A percentile compares a stretch with the other conserved stretches of the same genome.
These are phyloP conservation scores for Chaetodon trifascialis DNA, from an alignment of 2,113 vertebrate genomes.

Conservation along the genomic window DNA sequence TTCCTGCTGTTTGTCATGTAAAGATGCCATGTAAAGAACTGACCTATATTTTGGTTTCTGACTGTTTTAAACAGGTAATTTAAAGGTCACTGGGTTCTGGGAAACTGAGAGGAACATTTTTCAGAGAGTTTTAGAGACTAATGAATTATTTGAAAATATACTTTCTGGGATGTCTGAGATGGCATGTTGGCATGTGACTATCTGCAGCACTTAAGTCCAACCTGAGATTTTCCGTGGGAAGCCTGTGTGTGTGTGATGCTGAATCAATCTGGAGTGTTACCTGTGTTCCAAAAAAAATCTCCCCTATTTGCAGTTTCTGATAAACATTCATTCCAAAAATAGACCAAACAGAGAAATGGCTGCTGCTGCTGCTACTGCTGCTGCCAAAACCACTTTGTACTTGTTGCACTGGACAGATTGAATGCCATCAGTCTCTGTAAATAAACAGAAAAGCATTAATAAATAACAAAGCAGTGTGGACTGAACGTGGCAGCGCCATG, in stretches of 20 bases:
- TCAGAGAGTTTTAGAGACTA: background rate
- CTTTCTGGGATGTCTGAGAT: slow-evolving; percentile 4
- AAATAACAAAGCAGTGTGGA: slow-evolving; percentile 20
- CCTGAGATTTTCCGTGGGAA: slow-evolving; percentile 50
- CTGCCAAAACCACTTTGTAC: slow-evolving; percentile 3
- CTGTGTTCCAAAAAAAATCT: slow-evolving; percentile 44
- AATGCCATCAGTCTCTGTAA: slow-evolving; percentile 12
- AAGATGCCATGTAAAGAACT: background rate
- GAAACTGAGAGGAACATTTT: background rate
- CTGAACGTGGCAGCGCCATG: background rate
- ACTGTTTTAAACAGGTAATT: background rate
- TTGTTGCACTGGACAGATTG: slow-evolving; percentile 22
- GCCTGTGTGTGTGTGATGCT: slow-evolving; percentile 10
- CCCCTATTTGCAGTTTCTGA: slow-evolving; percentile 30
- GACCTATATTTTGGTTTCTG: background rate
- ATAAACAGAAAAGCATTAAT: slow-evolving; percentile 22
- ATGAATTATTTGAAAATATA: background rate
- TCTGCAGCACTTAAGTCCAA: background rate
- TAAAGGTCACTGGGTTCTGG: background rate
- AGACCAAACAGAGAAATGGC: slow-evolving; percentile 4
- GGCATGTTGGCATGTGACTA: background rate
- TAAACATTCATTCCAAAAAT: slow-evolving; percentile 32
- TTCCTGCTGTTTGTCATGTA: background rate
- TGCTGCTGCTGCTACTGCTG: background rate
- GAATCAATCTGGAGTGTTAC: slow-evolving; percentile 38